These are phyloP conservation scores for Anarrhichthys ocellatus DNA, from an alignment of 2,113 vertebrate genomes.

Conservation along the genomic window DNA sequence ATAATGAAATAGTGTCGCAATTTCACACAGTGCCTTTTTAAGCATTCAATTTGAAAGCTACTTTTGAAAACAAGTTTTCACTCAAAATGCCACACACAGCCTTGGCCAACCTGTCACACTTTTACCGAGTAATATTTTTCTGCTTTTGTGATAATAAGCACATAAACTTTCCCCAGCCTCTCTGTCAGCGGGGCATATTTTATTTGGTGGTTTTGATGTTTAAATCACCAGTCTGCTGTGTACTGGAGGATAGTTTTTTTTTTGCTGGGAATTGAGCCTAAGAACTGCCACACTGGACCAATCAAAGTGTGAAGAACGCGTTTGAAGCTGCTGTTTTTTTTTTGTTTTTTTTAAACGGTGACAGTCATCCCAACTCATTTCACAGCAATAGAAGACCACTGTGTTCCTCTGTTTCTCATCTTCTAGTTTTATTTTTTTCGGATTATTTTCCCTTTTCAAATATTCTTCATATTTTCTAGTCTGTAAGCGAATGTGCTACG, in stretches of 20 bases:
- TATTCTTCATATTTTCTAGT: neutral
- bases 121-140: conserved; percentile 4
- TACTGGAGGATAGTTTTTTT: conserved; percentile 29
- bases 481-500: neutral
- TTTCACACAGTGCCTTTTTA: neutral
- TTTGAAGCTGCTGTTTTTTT: conserved; percentile 60
- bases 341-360: conserved; percentile 3
- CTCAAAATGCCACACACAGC: conserved; percentile 17
- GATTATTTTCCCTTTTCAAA: neutral
- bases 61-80: conserved; percentile 29
- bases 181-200: conserved; percentile 35
- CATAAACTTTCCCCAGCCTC: conserved; percentile 32
- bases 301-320: conserved; percentile 67
- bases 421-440: neutral
- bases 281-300: conserved; percentile 65
- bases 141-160: conserved; percentile 30
- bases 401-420: conserved; percentile 14
- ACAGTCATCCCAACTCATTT: conserved; percentile 64
- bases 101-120: conserved; percentile 1
- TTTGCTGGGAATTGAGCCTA: conserved; percentile 48
- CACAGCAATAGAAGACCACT: conserved; percentile 37
- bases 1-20: conserved; percentile 12
- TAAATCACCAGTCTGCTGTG: conserved; percentile 53
- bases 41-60: conserved; percentile 16
- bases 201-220: conserved; percentile 61